These are phyloP conservation scores for Brenthis hecate DNA, from an alignment of 2,888 invertebrate species.

Conservation along the genomic window DNA sequence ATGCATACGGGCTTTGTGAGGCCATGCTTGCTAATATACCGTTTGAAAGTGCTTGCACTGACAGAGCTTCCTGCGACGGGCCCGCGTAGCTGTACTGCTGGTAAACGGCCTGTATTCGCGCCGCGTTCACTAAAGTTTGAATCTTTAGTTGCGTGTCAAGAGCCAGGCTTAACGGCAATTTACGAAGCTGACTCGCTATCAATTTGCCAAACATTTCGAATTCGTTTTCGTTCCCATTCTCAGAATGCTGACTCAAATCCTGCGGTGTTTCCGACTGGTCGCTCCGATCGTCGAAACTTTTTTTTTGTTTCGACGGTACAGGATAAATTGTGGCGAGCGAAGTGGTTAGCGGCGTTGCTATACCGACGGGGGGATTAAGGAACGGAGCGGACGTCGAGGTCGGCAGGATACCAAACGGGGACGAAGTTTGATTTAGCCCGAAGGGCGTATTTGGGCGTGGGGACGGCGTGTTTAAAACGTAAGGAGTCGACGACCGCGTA, in stretches of 20 bases:
- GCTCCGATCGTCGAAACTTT: slow-evolving; percentile 59
- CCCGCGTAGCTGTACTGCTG: slow-evolving; percentile 78
- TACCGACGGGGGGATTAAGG: slow-evolving; percentile 75
- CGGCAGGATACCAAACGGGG: slow-evolving; percentile 70
- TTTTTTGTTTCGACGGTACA: slow-evolving; percentile 72
- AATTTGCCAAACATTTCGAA: slow-evolving; percentile 79
- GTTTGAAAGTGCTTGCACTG: slow-evolving; percentile 75
- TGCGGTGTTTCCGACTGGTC: slow-evolving; percentile 70
- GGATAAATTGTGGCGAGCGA: slow-evolving; percentile 75
- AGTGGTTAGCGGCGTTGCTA: slow-evolving; percentile 74
- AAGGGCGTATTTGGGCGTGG: slow-evolving; percentile 77
- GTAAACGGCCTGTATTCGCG: slow-evolving; percentile 75
- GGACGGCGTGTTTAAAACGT: slow-evolving; percentile 75
- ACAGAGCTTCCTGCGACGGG: slow-evolving; percentile 73
- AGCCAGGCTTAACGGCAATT: slow-evolving; percentile 71
- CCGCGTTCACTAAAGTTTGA: slow-evolving; percentile 74
- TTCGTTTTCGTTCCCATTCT: slow-evolving; percentile 74
- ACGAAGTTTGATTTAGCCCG: slow-evolving; percentile 61
- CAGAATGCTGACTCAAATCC: slow-evolving; percentile 75
- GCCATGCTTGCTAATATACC: slow-evolving; percentile 75
- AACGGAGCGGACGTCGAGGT: slow-evolving; percentile 68
- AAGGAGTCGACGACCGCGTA: slow-evolving; percentile 74
- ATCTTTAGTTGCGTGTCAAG: slow-evolving; percentile 76
- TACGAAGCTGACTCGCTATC: slow-evolving; percentile 75
- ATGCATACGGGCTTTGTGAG: slow-evolving; percentile 61